Base-by-base conservation (phyloP, 2,888 invertebrate genomes). In the Eubasilissa splendida region DNA sequence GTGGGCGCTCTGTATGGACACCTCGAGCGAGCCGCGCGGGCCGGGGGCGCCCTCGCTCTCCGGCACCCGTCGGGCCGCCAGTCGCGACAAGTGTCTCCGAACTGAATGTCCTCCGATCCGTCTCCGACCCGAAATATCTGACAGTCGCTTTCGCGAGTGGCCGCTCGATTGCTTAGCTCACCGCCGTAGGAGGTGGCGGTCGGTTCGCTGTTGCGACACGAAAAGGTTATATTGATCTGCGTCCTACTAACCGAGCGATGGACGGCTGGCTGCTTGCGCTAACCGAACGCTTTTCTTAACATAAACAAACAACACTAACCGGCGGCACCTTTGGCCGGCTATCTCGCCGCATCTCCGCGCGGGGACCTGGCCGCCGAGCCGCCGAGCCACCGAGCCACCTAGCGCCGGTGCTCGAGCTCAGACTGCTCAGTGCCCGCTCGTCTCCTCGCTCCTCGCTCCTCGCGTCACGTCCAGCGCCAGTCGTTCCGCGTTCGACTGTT, bases 11-110 rank as follows among this genome's bases (percentile, higher is more conserved):
- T 58, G 70, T 74, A 82, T 77, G 80, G 82, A 66, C 80, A 82
- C 83, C 83, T 78, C 82, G 81, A 83, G 82, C 80, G 82, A 82
- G 75, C 83, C 68, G 80, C 76, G 75, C 80, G 78, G 65, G 83
- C 74, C 73, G 58, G 42, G 52, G 77, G 14, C 59, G 54, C 56
- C 56, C 56, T 52, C n/a, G 63, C 56, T 52, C n/a, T 53, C 66
- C 73, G 50, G 77, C 53, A 50, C 73, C 22, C 33, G 42, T n/a
- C 42, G 12, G 53, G 14, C 50, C 56, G 81, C 74, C 79, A 59
- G 71, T 77, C 71, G 73, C 58, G 79, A 76, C 75, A 81, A 75
- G 80, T 77, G n/a, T 66, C 65, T 77, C 74, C 77, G 53, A 31
- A 50, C 58, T n/a, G 71, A 54, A 11, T 58, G 56, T 73, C 56